Conservation (phyloP, 2,888 invertebrate species). For the Erebia aethiops region DNA sequence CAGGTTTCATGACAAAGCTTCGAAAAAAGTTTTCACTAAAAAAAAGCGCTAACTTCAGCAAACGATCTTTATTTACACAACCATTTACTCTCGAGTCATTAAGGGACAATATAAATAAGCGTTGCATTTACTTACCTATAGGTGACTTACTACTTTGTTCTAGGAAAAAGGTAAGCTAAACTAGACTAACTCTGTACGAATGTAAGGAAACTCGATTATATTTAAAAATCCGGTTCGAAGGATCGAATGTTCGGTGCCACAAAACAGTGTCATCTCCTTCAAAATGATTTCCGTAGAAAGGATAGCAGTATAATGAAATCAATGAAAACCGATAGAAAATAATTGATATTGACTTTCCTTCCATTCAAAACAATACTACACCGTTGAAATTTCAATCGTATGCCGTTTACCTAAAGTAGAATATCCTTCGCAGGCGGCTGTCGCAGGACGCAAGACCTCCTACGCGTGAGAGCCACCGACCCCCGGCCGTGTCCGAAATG, state of each 20-base stretch:
- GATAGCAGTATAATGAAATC: too few relatives aligned
- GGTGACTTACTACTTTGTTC: not conserved
- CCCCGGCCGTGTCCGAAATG: conserved; percentile 96
- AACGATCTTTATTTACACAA: not conserved
- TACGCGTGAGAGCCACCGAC: conserved; percentile 94
- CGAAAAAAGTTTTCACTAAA: not conserved
- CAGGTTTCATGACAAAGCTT: not conserved
- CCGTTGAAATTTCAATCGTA: not conserved
- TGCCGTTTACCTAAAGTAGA: not conserved
- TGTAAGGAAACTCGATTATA: not conserved
- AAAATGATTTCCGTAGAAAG: too few relatives aligned
- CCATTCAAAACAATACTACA: not conserved
- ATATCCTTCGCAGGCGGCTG: conserved; percentile 77
- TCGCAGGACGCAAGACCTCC: conserved; percentile 91
- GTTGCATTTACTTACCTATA: too few relatives aligned
- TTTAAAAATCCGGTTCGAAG: conserved; percentile 1
- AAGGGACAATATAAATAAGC: not conserved
- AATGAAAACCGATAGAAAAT: too few relatives aligned
- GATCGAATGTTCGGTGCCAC: not conserved
- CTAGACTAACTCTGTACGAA: not conserved
- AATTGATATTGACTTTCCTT: not conserved
- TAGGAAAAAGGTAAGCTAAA: conserved; percentile 3
- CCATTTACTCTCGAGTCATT: not conserved
- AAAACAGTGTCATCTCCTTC: too few relatives aligned
- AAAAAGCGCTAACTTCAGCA: not conserved